Evolutionary conservation across 2,797 vertebrate species (phyloP).

Genomic region (Erithacus rubecula): DNA sequence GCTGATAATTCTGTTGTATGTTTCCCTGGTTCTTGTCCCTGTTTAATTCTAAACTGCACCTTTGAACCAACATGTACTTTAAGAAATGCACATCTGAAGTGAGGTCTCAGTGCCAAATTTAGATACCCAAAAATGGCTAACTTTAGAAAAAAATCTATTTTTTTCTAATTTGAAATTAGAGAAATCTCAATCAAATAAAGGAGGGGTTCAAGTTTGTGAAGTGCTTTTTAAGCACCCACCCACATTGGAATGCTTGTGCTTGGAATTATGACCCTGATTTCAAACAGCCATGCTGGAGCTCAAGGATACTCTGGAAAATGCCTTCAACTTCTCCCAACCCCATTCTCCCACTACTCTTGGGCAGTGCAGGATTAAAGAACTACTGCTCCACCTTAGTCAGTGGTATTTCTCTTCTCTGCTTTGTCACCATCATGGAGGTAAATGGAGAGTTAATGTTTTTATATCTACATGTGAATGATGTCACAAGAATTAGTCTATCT

Average conservation of each 20-base stretch:
- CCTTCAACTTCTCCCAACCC: background rate
- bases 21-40: background rate
- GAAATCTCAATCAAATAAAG: background rate
- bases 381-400: background rate
- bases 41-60: background rate
- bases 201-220: background rate
- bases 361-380: background rate
- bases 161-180: background rate
- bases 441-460: background rate
- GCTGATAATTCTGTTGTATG: background rate
- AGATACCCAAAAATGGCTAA: background rate
- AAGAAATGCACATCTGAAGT: background rate
- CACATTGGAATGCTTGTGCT: background rate
- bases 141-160: background rate
- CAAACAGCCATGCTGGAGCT: background rate
- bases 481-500: background rate
- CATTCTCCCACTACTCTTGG: background rate
- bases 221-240: background rate
- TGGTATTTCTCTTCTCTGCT: background rate
- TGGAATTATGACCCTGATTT: background rate
- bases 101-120: background rate
- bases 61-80: background rate
- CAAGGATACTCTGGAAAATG: background rate
- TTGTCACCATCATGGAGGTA: background rate
- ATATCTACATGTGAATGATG: background rate